phyloP scores from a whole-genome alignment of 2,797 vertebrate species.

The Gallirallus australis region DNA sequence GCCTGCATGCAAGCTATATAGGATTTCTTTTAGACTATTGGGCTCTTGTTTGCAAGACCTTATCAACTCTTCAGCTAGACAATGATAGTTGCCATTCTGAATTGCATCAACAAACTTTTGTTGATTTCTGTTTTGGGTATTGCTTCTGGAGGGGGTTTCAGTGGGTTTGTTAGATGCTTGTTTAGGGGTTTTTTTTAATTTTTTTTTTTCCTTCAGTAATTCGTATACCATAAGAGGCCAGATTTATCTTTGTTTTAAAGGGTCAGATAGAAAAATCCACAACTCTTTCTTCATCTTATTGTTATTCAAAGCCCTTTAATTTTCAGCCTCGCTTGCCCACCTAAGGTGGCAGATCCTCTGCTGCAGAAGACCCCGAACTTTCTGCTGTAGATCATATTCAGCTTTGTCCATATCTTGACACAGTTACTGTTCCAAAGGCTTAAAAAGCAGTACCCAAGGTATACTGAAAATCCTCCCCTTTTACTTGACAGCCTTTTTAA shows the following conservation, averaged over 20 bases:
- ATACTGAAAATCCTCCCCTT: neutral
- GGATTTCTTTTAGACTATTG: neutral
- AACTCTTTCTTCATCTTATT: neutral
- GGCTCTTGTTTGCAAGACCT: neutral
- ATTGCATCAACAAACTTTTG: neutral
- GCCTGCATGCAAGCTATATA: neutral
- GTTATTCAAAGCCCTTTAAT: neutral
- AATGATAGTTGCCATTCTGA: neutral
- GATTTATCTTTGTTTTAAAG: neutral
- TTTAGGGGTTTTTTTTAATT: neutral
- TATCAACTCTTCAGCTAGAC: neutral
- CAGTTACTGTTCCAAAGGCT: neutral
- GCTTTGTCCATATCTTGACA: neutral
- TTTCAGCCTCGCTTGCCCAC: neutral
- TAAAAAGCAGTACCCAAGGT: neutral
- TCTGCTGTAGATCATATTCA: neutral
- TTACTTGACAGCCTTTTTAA: neutral
- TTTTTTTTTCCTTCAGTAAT: neutral
- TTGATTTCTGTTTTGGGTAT: neutral
- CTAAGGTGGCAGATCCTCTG: neutral
- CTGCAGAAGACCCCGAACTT: neutral
- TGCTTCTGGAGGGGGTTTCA: neutral
- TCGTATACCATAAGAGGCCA: neutral
- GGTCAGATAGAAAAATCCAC: neutral
- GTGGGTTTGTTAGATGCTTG: too few relatives aligned